Base-by-base conservation (phyloP, 1,140 invertebrate genomes). In the Drosophila nikananu region DNA sequence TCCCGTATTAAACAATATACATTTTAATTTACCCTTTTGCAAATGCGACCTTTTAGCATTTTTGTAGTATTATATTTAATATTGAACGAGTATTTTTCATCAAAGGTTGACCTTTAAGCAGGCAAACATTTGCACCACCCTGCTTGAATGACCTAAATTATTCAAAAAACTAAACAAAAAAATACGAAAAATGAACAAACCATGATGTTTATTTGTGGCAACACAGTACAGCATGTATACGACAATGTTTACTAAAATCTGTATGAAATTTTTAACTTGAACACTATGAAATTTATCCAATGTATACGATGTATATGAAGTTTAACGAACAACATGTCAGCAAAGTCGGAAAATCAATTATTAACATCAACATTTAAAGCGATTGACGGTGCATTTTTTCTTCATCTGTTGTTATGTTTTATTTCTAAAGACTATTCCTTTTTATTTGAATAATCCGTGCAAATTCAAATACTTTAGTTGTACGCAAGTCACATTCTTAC, bases 181-280 rank as follows among this genome's bases (percentile, higher is more conserved):
- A 10, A 12, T 13, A 23, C n/a, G 21, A 39, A 25, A 55, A 57
- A 39, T 39, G 21, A 57, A 57, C 9, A 39, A 57, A 65, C 63
- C 60, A 62, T 65, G 63, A 65, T 61, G 63, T 13, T 65, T 65
- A 25, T 64, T 64, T 64, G 57, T 64, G 62, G 62, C 62, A 42
- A 64, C 52, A 57, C 54, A 57, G 54, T 39, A 57, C 63, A 65
- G 57, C 60, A 65, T 61, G 63, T 65, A 65, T 65, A 65, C 63
- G 63, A 65, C 37, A 65, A 61, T 65, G 63, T 63, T 65, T 65
- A 65, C 39, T 65, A 25, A 65, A 65, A 62, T 19, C 63, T 62
- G 62, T 65, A 65, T 61, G 62, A 62, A 62, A 65, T 42, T 65
- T 60, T 21, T 32, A 65, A 65, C 62, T 65, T 61, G 62, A 65